Evolutionary conservation across 2,113 vertebrate genomes (phyloP), one percentile per base, ranked within the genome.

Genomic region (Bagarius yarrelli): DNA sequence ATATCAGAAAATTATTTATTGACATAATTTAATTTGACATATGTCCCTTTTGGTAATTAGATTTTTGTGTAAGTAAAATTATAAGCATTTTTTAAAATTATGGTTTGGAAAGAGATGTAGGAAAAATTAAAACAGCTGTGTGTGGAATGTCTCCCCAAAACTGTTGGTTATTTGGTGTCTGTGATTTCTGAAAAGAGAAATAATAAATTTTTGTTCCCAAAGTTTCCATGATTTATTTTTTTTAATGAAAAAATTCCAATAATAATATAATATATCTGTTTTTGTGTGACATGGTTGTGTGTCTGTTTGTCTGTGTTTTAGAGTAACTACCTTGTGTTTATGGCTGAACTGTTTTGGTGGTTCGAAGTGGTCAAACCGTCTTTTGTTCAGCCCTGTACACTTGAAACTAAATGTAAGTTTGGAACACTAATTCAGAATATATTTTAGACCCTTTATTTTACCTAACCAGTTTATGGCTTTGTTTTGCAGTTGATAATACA

Each of bases 321-420:
- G 97, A 98, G 94, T 89, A 99, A 99, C 89, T 99, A 97, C 89
- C 93, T 98, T 91, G 98, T 98, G 87, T 99, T 99, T 91, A 96
- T 98, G 97, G 98, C 98, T 63, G 98, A 99, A 87, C 93, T 99
- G 80, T 99, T 99, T 91, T 99, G 98, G 98, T 99, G 98, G 97
- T 98, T 98, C 88, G 97, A 99, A 93, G 97, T 99, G 16, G 98
- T 99, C 81, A 99, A 98, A 86, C 97, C 97, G 1, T 95, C 97
- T 0, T 99, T 98, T 86, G 97, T 99, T 15, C 95, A 94, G 18
- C 97, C 97, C 27, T 93, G 95, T 79, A 90, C 92, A 66, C 91
- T 95, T 78, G 77, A 93, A 73, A 90, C 93, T 13, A 93, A 94
- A 88, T 96, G 95, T 98, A 93, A 80, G 56, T 5, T 11, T 56